These are phyloP conservation scores for Pomatostomus ruficeps DNA, from an alignment of 2,113 vertebrate genomes.

Conservation along the genomic window DNA sequence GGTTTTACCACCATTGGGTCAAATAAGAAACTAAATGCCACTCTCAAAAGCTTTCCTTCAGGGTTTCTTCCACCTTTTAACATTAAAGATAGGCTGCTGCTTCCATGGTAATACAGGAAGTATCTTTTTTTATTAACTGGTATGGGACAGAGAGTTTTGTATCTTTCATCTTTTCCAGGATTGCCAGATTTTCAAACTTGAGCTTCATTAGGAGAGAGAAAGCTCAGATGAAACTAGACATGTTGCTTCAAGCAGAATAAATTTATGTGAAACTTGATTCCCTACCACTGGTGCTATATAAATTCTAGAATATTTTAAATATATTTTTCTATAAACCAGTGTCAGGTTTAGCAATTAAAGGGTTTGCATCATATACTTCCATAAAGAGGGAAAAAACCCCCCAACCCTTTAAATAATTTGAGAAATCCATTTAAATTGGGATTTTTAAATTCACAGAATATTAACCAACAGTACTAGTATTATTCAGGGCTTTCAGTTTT, in stretches of 20 bases:
- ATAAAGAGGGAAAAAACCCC: rapidly evolving
- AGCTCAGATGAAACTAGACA: neutral
- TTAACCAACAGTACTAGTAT: neutral
- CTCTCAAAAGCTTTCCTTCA: neutral
- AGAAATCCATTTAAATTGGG: neutral
- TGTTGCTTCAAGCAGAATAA: neutral
- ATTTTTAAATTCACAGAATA: neutral
- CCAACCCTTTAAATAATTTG: neutral
- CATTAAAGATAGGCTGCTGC: neutral
- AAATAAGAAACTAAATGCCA: neutral
- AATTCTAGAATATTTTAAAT: neutral
- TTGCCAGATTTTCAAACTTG: neutral
- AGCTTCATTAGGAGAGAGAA: neutral
- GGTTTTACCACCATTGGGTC: neutral
- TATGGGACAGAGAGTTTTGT: neutral
- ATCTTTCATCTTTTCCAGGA: neutral
- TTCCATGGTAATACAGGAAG: neutral
- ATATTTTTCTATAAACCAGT: neutral
- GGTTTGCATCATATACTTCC: neutral
- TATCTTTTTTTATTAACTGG: neutral
- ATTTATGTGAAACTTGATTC: neutral
- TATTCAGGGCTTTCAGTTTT: neutral
- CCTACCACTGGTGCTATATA: neutral
- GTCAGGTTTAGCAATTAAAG: neutral
- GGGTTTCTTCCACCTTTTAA: neutral